A percentile compares a stretch with the other conserved stretches of the same genome.
Evolutionary conservation across 2,888 invertebrate genomes (phyloP).

Genomic region (Drosophila siamana): DNA sequence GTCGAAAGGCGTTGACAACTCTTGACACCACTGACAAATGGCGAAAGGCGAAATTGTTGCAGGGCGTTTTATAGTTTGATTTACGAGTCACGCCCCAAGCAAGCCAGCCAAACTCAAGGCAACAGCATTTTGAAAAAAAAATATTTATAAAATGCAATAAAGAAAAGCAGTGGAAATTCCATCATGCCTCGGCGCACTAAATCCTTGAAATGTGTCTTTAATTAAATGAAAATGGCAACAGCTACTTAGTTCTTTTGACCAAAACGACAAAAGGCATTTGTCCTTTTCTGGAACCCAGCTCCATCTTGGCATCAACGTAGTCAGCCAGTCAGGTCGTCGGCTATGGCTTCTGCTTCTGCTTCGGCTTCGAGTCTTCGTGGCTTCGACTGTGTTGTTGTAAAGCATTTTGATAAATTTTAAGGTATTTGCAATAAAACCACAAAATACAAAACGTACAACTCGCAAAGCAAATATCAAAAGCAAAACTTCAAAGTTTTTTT

Average conservation of each 20-base stretch:
- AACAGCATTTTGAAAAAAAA: slow-evolving; percentile 8
- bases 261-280: slow-evolving; percentile 22
- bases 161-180: slow-evolving; percentile 32
- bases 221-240: slow-evolving; percentile 52
- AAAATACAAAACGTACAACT: slow-evolving; percentile 10
- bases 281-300: slow-evolving; percentile 21
- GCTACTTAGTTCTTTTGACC: slow-evolving; percentile 8
- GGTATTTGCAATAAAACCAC: slow-evolving; percentile 51
- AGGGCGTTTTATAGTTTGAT: slow-evolving; percentile 42
- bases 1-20: slow-evolving; percentile 46
- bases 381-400: slow-evolving; percentile 17
- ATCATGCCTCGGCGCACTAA: slow-evolving; percentile 40
- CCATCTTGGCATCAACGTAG: slow-evolving; percentile 30
- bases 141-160: slow-evolving; percentile 8
- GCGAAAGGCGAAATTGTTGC: slow-evolving; percentile 26
- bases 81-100: slow-evolving; percentile 39
- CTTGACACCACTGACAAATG: slow-evolving; percentile 40
- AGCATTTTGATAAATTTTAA: slow-evolving; percentile 46
- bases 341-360: too few relatives aligned
- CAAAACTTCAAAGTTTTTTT: slow-evolving; percentile 41
- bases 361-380: too few relatives aligned
- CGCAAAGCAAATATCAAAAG: slow-evolving; percentile 24
- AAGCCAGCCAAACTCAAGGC: background rate
- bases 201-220: slow-evolving; percentile 49
- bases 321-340: slow-evolving; percentile 10